Evolutionary conservation across 1,140 invertebrate genomes (phyloP).

Genomic region (Globodera rostochiensis): DNA sequence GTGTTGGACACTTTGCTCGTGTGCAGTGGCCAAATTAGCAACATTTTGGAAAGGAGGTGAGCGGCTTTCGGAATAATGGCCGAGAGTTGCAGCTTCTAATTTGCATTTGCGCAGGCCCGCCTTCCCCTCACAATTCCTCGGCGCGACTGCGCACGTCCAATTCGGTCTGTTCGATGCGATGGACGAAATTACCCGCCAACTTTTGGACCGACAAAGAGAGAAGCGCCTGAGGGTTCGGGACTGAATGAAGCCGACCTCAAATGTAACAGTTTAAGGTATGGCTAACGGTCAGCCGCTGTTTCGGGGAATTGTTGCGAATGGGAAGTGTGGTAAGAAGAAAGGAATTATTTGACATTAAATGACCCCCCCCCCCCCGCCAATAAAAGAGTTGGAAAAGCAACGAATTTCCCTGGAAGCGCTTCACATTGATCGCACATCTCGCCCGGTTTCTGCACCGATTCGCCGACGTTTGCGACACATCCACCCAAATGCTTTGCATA

Average conservation of each 20-base stretch:
- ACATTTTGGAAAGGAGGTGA: not conserved
- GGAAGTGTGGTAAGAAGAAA: not conserved
- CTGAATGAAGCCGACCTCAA: not conserved
- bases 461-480: slow-evolving; percentile 1
- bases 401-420: not conserved
- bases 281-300: not conserved
- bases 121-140: not conserved
- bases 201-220: not conserved
- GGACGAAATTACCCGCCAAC: not conserved
- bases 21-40: not conserved
- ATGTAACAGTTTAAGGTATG: not conserved
- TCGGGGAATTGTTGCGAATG: not conserved
- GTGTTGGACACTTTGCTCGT: not conserved
- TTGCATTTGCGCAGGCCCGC: not conserved
- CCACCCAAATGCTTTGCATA: slow-evolving; percentile 6
- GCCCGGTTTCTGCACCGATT: not conserved
- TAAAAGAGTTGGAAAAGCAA: not conserved
- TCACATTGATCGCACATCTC: not conserved
- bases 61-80: not conserved
- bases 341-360: not conserved
- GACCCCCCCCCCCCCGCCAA: too few relatives aligned
- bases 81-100: not conserved
- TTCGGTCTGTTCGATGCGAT: slow-evolving; percentile 7
- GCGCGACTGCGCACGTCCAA: not conserved
- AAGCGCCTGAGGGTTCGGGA: not conserved